These are phyloP conservation scores for Naja naja DNA, from an alignment of 2,113 vertebrate genomes.

Conservation along the genomic window DNA sequence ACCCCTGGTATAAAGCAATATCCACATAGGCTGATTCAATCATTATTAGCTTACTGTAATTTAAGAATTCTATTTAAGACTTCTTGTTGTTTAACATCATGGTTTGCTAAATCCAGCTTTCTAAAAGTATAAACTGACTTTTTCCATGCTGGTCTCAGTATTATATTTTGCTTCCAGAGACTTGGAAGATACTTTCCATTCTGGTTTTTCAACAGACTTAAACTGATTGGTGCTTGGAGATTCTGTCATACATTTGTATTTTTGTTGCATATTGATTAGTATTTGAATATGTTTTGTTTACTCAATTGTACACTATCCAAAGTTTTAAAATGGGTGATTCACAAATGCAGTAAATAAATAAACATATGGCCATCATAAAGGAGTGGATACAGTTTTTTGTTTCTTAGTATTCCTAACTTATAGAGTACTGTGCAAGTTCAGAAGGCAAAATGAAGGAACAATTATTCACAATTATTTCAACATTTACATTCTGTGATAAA, in stretches of 20 bases:
- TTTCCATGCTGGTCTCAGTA: neutral
- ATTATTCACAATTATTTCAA: neutral
- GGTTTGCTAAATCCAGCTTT: neutral
- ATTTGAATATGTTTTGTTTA: neutral
- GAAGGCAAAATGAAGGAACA: neutral
- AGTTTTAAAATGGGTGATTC: neutral
- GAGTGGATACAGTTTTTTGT: neutral
- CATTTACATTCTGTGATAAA: neutral
- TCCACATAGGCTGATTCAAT: neutral
- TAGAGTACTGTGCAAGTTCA: neutral
- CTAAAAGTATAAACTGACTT: neutral
- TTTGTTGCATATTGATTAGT: neutral
- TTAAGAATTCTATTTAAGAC: neutral
- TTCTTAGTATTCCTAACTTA: neutral
- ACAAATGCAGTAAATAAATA: neutral
- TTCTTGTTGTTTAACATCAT: neutral
- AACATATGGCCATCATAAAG: neutral
- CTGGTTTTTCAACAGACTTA: neutral
- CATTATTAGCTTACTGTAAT: neutral
- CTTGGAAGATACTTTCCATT: neutral
- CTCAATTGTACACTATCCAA: neutral
- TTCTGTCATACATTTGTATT: neutral
- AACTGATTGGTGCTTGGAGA: neutral
- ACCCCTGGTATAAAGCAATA: neutral
- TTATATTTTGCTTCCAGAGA: neutral